Conservation (phyloP, 2,797 vertebrate genomes). For the Hemitrygon akajei region DNA sequence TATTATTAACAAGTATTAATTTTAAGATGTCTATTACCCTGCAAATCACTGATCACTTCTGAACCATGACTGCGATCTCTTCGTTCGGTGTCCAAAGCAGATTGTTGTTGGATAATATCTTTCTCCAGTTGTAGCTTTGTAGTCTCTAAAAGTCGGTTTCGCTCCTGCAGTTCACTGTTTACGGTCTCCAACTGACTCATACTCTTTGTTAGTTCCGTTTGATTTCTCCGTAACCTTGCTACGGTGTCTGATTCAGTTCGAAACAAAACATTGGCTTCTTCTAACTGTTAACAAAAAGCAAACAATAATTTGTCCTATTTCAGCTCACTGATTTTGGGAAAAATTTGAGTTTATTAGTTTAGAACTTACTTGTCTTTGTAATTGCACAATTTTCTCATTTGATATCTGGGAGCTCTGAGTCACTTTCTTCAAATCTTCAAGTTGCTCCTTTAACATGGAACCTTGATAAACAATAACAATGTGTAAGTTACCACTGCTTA, state of each 20-base stretch:
- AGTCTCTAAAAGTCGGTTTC: slow-evolving; percentile 70
- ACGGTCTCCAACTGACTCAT: slow-evolving; percentile 79
- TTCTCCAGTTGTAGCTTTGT: slow-evolving; percentile 79
- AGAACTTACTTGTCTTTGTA: slow-evolving; percentile 83
- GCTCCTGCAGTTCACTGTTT: slow-evolving; percentile 89
- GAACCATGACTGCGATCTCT: slow-evolving; percentile 86
- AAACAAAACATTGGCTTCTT: slow-evolving; percentile 88
- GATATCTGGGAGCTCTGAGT: slow-evolving; percentile 88
- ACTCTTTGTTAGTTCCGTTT: slow-evolving; percentile 85
- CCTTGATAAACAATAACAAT: slow-evolving; percentile 59
- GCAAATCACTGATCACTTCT: slow-evolving; percentile 89
- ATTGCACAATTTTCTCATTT: slow-evolving; percentile 84
- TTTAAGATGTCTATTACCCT: slow-evolving; percentile 64
- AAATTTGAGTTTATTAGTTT: not conserved
- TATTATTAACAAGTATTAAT: not conserved
- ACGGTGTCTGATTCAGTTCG: slow-evolving; percentile 90
- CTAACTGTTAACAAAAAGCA: slow-evolving; percentile 63
- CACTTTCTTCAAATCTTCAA: slow-evolving; percentile 89
- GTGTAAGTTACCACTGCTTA: not conserved
- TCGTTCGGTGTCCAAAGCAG: slow-evolving; percentile 82
- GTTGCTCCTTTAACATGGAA: slow-evolving; percentile 90
- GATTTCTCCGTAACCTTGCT: slow-evolving; percentile 82
- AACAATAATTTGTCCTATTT: not conserved
- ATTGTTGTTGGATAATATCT: slow-evolving; percentile 83
- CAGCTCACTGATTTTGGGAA: not conserved